Percentiles rank a stretch among this genome's conserved stretches.
Conservation (phyloP, 2,113 vertebrate genomes). For the Psittacula cyanocephala region DNA sequence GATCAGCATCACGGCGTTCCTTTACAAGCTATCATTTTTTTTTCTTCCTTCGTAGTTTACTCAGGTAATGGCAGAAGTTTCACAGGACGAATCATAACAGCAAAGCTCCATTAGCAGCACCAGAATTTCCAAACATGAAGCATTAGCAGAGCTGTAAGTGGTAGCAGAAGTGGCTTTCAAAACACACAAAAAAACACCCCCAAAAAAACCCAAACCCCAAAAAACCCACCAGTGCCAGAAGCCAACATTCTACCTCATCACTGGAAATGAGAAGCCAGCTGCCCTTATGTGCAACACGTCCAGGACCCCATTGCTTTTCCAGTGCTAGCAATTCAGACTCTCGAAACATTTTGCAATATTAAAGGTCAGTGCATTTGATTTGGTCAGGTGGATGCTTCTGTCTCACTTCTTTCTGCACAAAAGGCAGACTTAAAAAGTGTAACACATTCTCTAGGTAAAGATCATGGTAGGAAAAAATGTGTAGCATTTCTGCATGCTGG, state of each 20-base stretch:
- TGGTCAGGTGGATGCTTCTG: not conserved
- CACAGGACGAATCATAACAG: not conserved
- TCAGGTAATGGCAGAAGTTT: not conserved
- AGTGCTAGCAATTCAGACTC: not conserved
- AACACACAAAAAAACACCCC: not conserved
- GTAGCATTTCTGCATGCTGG: not conserved
- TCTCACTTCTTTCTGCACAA: not conserved
- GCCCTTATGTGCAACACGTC: fast-evolving
- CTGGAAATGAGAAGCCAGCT: not conserved
- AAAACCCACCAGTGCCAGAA: not conserved
- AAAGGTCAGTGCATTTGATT: not conserved
- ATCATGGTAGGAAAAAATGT: not conserved
- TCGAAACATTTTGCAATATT: not conserved
- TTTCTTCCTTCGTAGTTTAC: not conserved
- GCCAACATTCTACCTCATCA: not conserved
- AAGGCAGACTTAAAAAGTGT: not conserved
- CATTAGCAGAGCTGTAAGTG: not conserved
- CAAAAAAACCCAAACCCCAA: not conserved
- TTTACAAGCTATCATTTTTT: not conserved
- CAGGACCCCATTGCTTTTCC: not conserved
- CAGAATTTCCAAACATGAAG: not conserved
- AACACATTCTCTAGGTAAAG: not conserved
- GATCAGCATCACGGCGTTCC: not conserved
- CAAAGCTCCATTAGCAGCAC: not conserved
- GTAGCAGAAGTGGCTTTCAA: not conserved